These are phyloP conservation scores for Lycorma delicatula DNA, from an alignment of 1,140 invertebrate species.

Conservation along the genomic window DNA sequence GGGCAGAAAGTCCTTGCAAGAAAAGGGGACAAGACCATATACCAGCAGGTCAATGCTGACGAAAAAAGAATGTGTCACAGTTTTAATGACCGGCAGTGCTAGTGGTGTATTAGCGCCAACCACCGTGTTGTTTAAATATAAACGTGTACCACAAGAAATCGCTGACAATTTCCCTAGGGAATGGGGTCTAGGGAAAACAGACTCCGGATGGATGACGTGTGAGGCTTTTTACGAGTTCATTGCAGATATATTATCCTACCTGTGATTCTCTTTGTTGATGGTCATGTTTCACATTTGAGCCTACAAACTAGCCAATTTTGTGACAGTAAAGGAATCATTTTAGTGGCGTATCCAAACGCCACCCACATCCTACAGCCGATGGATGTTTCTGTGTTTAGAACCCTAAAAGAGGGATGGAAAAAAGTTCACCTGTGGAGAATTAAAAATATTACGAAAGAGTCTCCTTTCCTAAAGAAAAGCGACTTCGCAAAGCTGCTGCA, in stretches of 20 bases:
- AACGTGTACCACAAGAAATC: constrained; percentile 17
- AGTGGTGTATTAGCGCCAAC: not conserved
- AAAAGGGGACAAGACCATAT: constrained; percentile 19
- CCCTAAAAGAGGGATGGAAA: constrained; percentile 35
- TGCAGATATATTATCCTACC: constrained; percentile 21
- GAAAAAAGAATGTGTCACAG: constrained; percentile 20
- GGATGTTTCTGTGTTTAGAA: constrained; percentile 35
- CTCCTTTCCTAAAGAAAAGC: constrained; percentile 3
- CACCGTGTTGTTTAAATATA: constrained; percentile 26
- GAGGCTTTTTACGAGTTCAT: constrained; percentile 9
- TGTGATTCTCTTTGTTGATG: constrained; percentile 38
- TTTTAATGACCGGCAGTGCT: constrained; percentile 1
- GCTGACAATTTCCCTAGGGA: constrained; percentile 12
- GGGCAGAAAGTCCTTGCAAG: constrained; percentile 17
- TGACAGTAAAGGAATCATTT: constrained; percentile 33
- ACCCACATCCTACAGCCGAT: constrained; percentile 39
- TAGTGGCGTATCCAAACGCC: constrained; percentile 37
- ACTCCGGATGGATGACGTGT: constrained; percentile 30
- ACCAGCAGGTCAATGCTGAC: constrained; percentile 18
- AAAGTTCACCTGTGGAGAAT: constrained; percentile 22
- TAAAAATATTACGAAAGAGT: constrained; percentile 15
- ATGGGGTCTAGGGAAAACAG: constrained; percentile 27
- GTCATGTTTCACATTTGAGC: constrained; percentile 35
- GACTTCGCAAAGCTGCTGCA: constrained; percentile 4
- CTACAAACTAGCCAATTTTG: constrained; percentile 36